Conservation (phyloP, 2,113 vertebrate genomes). For the Nematolebias whitei region DNA sequence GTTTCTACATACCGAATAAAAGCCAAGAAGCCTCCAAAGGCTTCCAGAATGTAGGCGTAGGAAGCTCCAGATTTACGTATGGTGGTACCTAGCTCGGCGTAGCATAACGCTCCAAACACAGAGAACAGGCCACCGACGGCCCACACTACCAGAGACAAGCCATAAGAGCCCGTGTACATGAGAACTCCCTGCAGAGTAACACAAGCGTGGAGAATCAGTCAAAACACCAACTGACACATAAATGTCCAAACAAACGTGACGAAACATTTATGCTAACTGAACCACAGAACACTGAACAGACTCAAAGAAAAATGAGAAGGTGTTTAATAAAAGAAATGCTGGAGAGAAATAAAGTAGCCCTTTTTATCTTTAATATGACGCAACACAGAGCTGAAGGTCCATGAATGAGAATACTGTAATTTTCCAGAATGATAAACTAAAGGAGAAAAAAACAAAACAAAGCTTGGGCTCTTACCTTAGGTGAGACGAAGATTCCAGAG, state of each 20-base stretch:
- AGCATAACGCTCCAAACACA: slow-evolving; percentile 83
- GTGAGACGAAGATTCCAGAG: slow-evolving; percentile 84
- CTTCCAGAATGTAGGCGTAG: slow-evolving; percentile 84
- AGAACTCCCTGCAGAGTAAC: slow-evolving; percentile 78
- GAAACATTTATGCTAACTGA: not conserved
- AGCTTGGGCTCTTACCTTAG: slow-evolving; percentile 65
- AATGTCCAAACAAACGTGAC: not conserved
- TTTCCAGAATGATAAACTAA: not conserved
- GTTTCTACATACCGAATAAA: slow-evolving; percentile 74
- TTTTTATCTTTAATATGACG: not conserved
- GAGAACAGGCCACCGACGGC: slow-evolving; percentile 83
- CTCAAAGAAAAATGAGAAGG: too few species aligned
- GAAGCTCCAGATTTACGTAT: slow-evolving; percentile 85
- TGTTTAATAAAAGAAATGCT: too few species aligned
- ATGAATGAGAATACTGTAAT: not conserved
- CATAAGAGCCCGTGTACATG: slow-evolving; percentile 78
- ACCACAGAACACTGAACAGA: not conserved
- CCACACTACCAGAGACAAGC: slow-evolving; percentile 83
- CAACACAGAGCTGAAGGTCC: not conserved
- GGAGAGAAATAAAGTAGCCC: too few species aligned
- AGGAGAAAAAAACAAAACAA: too few species aligned
- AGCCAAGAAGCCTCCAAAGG: slow-evolving; percentile 82
- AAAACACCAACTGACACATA: not conserved
- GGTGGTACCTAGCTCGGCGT: slow-evolving; percentile 85
- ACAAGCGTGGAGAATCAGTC: slow-evolving; percentile 6